Evolutionary conservation across 1,140 invertebrate species (phyloP), one percentile per base, ranked within the genome.

Genomic region (Heterodera carotae): DNA sequence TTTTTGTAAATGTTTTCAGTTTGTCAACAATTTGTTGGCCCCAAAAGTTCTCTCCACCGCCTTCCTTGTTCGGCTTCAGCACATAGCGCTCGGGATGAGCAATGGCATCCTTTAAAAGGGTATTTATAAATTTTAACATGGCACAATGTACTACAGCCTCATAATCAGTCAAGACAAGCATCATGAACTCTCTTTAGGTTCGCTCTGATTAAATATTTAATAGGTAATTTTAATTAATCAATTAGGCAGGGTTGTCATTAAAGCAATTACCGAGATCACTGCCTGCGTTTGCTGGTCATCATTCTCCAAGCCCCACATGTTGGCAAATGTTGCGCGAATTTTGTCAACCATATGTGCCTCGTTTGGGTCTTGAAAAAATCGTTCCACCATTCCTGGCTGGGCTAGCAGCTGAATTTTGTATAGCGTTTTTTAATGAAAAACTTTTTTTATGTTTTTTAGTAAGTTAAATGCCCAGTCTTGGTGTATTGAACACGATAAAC

Each of bases 21-120:
- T 91, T 91, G 29, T 90, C 88, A 64, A 76, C 72, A 62, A 98
- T 92, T 56, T 96, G 92, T 1, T 92, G 89, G 2, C 92, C 94
- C 89, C 97, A 99, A 67, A 96, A 88, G 88, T 99, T 98, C 88
- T 98, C 94, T 4, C 90, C 90, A 87, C 81, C 76, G 73, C 84
- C 84, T 90, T 99, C 97, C 68, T 96, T 91, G 88, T 99, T 96
- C 1, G 97, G 97, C 89, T 99, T 99, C 69, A 99, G 88, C 18
- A 99, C 97, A 90, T 91, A 98, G 56, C 92, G 92, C 62, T 93
- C 91, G 1, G 96, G 94, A 82, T 93, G 90, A 53, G 91, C 89
- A 0, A 96, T 85, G 0, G 93, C 96, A 91, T 93, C 92, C 82
- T 92, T 53, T 39, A 90, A n/a, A 72, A 72, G 22, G 48, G 22